These are phyloP conservation scores for Trichonephila inaurata DNA, from an alignment of 1,140 invertebrate species.

Conservation along the genomic window DNA sequence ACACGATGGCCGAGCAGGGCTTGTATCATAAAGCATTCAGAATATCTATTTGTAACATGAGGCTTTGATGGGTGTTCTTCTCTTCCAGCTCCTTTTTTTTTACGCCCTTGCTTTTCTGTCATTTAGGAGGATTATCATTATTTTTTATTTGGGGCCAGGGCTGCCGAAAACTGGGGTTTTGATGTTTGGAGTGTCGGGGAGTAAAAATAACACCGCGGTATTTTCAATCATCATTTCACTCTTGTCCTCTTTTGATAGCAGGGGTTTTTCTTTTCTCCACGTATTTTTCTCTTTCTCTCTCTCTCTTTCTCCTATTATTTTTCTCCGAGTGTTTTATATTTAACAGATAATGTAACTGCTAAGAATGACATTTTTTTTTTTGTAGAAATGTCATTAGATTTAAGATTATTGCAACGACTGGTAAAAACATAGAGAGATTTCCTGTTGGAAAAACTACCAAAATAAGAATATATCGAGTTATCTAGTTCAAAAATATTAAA, in stretches of 20 bases:
- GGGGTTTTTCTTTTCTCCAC: background rate
- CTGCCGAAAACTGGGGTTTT: background rate
- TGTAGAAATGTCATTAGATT: too few relatives aligned
- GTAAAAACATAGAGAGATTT: too few relatives aligned
- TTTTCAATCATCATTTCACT: background rate
- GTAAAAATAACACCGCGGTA: background rate
- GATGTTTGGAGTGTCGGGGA: background rate
- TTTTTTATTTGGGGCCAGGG: background rate
- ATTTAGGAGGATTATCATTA: background rate
- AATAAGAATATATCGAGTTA: too few relatives aligned
- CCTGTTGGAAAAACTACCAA: too few relatives aligned
- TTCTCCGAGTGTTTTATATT: background rate
- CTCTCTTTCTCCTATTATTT: background rate
- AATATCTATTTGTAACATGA: constrained; percentile 74
- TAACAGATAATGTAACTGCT: too few relatives aligned
- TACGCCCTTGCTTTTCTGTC: background rate
- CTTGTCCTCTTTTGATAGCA: background rate
- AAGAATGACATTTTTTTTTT: too few relatives aligned
- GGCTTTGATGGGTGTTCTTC: constrained; percentile 6
- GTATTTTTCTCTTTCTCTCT: background rate
- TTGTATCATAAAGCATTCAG: constrained; percentile 71
- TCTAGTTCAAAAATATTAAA: too few relatives aligned
- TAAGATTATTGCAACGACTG: too few relatives aligned
- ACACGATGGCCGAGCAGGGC: background rate
- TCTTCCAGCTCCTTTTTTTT: background rate